phyloP scores from a whole-genome alignment of 1,140 invertebrate species.

The Drosophila ironensis region DNA sequence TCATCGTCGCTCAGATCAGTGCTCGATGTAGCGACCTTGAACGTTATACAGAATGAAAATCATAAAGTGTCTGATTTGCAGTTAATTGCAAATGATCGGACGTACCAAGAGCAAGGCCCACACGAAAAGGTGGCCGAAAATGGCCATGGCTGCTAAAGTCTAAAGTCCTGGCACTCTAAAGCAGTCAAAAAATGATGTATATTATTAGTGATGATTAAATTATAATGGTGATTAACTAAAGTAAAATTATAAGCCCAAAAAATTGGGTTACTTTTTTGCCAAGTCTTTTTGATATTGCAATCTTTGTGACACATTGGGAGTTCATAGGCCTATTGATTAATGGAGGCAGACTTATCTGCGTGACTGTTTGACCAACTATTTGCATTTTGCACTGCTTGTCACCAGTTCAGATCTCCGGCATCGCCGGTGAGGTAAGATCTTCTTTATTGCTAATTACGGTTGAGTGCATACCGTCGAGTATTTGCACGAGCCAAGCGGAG shows the following conservation, averaged over 20 bases:
- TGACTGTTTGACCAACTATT: too few species aligned
- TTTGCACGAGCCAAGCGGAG: slow-evolving; percentile 18
- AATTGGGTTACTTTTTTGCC: too few species aligned
- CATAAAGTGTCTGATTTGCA: slow-evolving; percentile 6
- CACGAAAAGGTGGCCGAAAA: slow-evolving; percentile 60
- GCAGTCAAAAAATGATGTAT: too few species aligned
- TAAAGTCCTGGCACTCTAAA: slow-evolving; percentile 40
- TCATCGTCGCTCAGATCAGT: slow-evolving; percentile 42
- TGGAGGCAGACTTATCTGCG: too few species aligned
- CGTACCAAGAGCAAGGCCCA: slow-evolving; percentile 69
- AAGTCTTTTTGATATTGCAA: too few species aligned
- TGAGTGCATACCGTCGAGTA: slow-evolving; percentile 24
- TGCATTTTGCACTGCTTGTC: too few species aligned
- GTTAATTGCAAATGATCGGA: neutral
- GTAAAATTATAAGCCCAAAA: too few species aligned
- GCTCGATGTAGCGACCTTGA: slow-evolving; percentile 54
- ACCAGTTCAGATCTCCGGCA: slow-evolving; percentile 6
- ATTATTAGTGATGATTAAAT: neutral
- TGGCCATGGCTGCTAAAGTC: slow-evolving; percentile 58
- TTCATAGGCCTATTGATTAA: too few species aligned
- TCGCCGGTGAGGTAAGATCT: slow-evolving; percentile 34
- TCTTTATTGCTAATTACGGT: slow-evolving; percentile 42
- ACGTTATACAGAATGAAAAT: slow-evolving; percentile 17
- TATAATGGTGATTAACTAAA: too few species aligned
- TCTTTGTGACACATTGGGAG: too few species aligned